A percentile compares a stretch with the other conserved stretches of the same genome.
Evolutionary conservation across 2,113 vertebrate genomes (phyloP).

Genomic region (Rousettus leschenaultii): DNA sequence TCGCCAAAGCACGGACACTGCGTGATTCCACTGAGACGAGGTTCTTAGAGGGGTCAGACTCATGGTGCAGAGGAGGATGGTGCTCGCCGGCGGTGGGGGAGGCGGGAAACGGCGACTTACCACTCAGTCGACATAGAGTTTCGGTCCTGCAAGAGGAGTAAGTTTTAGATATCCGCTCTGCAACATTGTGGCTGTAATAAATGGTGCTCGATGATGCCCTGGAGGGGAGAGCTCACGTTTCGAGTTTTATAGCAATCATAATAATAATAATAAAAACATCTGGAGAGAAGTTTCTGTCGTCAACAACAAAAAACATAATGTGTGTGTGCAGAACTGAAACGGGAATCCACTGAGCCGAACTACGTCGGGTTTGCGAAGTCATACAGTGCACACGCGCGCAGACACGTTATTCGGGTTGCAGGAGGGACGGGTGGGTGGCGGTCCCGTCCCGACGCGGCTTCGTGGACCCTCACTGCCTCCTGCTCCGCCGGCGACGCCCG

Average conservation of each 20-base stretch:
- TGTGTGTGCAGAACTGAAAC: background rate
- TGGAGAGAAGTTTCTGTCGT: background rate
- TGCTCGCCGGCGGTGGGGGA: rapidly evolving
- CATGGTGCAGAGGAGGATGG: background rate
- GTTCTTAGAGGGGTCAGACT: no score
- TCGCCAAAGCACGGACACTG: background rate
- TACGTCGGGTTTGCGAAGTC: background rate
- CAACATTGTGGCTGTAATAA: background rate
- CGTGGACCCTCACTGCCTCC: rapidly evolving
- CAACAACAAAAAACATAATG: background rate
- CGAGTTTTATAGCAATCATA: no score
- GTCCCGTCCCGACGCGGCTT: background rate
- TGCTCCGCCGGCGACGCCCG: background rate
- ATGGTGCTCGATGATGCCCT: background rate
- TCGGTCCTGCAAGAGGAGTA: background rate
- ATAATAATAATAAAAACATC: no score
- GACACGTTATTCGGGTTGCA: background rate
- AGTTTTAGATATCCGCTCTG: background rate
- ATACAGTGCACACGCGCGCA: no score
- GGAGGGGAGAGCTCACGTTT: background rate
- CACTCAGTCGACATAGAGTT: background rate
- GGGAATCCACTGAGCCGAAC: background rate
- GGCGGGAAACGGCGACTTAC: background rate
- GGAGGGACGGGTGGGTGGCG: no score
- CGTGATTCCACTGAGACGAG: rapidly evolving